Evolutionary conservation across 2,113 vertebrate species (phyloP), one percentile per base, ranked within the genome.

Genomic region (Lophura nycthemera): DNA sequence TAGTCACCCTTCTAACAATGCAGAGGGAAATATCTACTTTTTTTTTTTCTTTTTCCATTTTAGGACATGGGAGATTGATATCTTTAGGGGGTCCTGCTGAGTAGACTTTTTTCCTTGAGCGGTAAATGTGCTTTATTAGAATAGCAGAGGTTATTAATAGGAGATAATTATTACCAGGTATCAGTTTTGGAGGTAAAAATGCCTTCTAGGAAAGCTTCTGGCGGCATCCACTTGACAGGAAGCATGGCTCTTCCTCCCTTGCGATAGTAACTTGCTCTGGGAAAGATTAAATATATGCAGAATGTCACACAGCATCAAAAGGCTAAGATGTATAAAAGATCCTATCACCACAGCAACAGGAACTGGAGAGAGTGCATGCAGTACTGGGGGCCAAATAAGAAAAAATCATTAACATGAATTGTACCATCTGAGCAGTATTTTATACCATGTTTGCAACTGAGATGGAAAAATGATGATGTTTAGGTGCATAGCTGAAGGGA

Each of bases 141-240:
- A 22, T n/a, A 88, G 56, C n/a, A 86, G 61, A 81, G 81, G 18
- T 40, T 11, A 74, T 47, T 71, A 80, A 87, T 70, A 70, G 16
- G 38, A 38, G 11, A 38, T 11, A 52, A 75, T 73, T 56, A 25
- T 97, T 98, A 99, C 99, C 99, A 99, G 48, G 98, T 99, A 63
- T 99, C 99, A n/a, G 99, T 99, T 95, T 99, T 99, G 92, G 98
- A 99, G 75, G 99, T 99, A 97, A 99, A 99, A 94, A 99, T 98
- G 66, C 98, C 99, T 92, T 99, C 99, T 93, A 99, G 97, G 93
- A 99, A 99, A 93, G 99, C 99, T 92, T 99, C 99, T 15, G 98
- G 98, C 13, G 98, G 98, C 98, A 99, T 99, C 99, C 98, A 99
- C 90, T 99, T 99, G 67, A 99, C 99, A 10, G 98, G 98, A 77